Evolutionary conservation across 1,140 invertebrate species (phyloP), one percentile per base, ranked within the genome.

Genomic region (Drosophila athabasca): DNA sequence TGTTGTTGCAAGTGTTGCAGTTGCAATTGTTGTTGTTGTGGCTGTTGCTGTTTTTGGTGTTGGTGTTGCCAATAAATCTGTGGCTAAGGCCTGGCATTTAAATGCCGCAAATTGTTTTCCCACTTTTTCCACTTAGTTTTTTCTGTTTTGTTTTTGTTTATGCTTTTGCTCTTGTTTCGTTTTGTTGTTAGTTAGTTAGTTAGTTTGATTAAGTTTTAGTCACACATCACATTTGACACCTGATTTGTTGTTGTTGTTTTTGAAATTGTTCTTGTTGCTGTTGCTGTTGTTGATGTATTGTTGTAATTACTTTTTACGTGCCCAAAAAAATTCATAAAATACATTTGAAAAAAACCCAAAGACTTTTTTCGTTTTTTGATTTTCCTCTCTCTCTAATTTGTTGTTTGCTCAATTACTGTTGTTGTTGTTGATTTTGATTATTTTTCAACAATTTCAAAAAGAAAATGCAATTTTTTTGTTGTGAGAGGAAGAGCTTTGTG

Each of bases 241-340:
- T 78, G 49, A 53, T 44, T 19, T 51, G 43, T 66, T 72, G 54
- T 51, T 65, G 41, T 53, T 46, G 31, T 51, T 65, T 0, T 26
- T 26, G 24, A 26, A 26, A 26, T 26, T 26, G 24, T 26, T 26
- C 24, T 26, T 44, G 44, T 26, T 43, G 17, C 48, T 45, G 54
- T 29, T 70, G 13, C 29, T 70, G 13, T 43, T 52, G 35, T 48
- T 31, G 43, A 6, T 45, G n/a, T 58, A 26, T 31, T 55, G 22
- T 35, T 55, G 31, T 39, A 66, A 35, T 73, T 53, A 29, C 50
- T 70, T 69, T 74, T 73, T 85, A 84, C 81, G 81, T 87, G 81
- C 81, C 66, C 80, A 84, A 84, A 84, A 84, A 84, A 84, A 84
- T 85, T 49, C 82, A 73, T 76, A 39, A 60, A 67, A 49, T 81